Conservation (phyloP, 2,888 invertebrate genomes). For the Achlya flavicornis region DNA sequence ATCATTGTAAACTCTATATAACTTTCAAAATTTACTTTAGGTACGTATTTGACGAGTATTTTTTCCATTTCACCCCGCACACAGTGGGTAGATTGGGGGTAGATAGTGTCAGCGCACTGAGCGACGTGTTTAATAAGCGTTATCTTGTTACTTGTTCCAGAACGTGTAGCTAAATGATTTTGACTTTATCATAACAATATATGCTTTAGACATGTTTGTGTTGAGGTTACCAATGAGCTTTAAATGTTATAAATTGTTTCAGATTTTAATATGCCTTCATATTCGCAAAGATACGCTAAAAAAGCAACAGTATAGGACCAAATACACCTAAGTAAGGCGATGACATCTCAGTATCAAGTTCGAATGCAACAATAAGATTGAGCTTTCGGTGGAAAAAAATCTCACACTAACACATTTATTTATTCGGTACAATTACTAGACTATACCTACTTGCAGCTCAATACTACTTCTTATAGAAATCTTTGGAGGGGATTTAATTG, state of each 20-base stretch:
- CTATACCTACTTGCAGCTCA: no score
- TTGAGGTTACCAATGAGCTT: background rate
- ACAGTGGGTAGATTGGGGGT: conserved; percentile 62
- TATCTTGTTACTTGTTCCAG: conserved; percentile 65
- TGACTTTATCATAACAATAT: background rate
- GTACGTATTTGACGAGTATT: conserved; percentile 34
- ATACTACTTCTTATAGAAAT: no score
- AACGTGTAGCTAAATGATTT: conserved; percentile 33
- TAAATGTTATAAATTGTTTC: background rate
- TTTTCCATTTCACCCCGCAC: conserved; percentile 60
- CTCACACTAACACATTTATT: no score
- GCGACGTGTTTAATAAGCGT: conserved; percentile 80
- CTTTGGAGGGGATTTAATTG: no score
- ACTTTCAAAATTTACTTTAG: conserved; percentile 4
- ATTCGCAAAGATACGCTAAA: no score
- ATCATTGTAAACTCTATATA: background rate
- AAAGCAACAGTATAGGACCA: no score
- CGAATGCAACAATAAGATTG: no score
- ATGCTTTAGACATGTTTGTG: background rate
- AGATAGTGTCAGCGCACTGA: conserved; percentile 72
- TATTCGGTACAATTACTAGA: no score
- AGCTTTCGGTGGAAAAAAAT: no score
- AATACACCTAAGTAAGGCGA: no score
- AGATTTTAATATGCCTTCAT: no score
- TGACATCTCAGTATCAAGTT: no score